A percentile compares a stretch with the other conserved stretches of the same genome.
Evolutionary conservation across 2,888 invertebrate species (phyloP).

Genomic region (Plutella xylostella): DNA sequence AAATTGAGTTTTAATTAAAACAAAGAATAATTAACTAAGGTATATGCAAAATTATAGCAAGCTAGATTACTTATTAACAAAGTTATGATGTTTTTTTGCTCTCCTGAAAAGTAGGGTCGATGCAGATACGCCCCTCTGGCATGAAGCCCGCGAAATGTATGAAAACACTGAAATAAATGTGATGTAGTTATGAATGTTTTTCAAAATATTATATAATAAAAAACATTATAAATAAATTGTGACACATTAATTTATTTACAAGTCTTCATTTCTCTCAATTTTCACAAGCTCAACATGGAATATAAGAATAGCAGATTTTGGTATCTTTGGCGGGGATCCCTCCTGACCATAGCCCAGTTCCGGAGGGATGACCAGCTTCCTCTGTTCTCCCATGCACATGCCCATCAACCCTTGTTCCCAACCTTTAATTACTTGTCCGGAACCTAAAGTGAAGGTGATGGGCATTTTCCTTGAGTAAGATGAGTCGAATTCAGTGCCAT

Average conservation of each 20-base stretch:
- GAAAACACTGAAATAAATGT: no score
- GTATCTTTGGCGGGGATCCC: conserved; percentile 88
- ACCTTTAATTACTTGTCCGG: conserved; percentile 89
- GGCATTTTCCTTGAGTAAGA: conserved; percentile 80
- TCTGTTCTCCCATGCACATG: conserved; percentile 90
- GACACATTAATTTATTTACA: background rate
- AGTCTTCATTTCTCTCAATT: conserved; percentile 75
- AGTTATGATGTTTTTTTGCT: no score
- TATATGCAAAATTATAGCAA: no score
- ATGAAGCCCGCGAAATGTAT: no score
- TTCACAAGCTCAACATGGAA: conserved; percentile 86
- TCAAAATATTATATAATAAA: no score
- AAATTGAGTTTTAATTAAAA: no score
- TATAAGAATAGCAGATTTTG: conserved; percentile 80
- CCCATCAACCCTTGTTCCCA: conserved; percentile 92
- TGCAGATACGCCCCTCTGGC: no score
- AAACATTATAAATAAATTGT: background rate
- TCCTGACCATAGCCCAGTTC: conserved; percentile 86
- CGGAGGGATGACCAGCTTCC: conserved; percentile 87
- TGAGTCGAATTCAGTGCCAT: conserved; percentile 89
- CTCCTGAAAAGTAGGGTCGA: no score
- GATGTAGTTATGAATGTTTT: no score
- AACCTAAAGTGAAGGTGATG: conserved; percentile 83
- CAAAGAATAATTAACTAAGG: no score
- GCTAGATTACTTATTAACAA: no score